phyloP scores from a whole-genome alignment of 2,113 vertebrate genomes.

The Peucedramus taeniatus region DNA sequence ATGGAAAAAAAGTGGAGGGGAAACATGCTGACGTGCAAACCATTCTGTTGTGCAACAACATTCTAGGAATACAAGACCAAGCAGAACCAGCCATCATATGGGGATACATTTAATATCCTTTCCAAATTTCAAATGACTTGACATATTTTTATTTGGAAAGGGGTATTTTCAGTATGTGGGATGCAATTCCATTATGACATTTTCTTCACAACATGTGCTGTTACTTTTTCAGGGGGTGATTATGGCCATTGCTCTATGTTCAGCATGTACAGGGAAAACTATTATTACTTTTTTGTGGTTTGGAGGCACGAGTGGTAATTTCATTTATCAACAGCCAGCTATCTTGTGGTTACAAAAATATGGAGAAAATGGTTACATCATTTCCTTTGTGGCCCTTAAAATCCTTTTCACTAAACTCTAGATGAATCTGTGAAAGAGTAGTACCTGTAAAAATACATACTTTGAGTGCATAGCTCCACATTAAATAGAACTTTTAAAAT shows the following conservation, averaged over 20 bases:
- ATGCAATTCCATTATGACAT: not conserved
- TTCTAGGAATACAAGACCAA: not conserved
- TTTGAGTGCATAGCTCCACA: not conserved
- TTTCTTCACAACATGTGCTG: not conserved
- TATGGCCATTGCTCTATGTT: slow-evolving; percentile 1
- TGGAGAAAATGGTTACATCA: not conserved
- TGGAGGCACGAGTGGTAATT: not conserved
- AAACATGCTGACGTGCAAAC: not conserved
- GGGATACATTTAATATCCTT: not conserved
- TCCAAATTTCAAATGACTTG: not conserved
- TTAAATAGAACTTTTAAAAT: not conserved
- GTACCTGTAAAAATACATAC: not conserved
- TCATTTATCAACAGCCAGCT: slow-evolving; percentile 16
- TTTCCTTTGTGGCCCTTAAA: slow-evolving; percentile 54
- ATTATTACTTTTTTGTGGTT: slow-evolving; percentile 36
- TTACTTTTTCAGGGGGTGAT: not conserved
- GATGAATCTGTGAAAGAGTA: not conserved
- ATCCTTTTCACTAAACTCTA: slow-evolving; percentile 1
- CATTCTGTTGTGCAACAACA: not conserved
- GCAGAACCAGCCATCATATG: not conserved
- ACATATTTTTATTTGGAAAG: not conserved
- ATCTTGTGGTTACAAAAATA: slow-evolving; percentile 28
- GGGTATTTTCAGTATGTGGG: not conserved
- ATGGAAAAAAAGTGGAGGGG: not conserved
- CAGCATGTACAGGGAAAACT: not conserved